Evolutionary conservation across 2,797 vertebrate species (phyloP), one percentile per base, ranked within the genome.

Genomic region (Melanotaenia pygmaea): DNA sequence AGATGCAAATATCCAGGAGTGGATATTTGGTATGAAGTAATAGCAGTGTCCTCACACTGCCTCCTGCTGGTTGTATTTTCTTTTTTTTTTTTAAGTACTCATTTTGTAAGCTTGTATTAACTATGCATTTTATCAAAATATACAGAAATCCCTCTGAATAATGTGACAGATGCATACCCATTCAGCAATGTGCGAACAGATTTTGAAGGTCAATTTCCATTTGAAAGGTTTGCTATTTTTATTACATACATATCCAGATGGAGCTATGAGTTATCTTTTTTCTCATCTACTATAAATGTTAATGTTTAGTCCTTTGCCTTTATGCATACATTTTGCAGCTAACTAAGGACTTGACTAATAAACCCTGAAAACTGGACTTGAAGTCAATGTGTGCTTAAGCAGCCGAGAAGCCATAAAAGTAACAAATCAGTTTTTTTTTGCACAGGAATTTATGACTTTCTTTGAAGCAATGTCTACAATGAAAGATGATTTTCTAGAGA

Each of bases 1-100:
- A 53, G 67, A 77, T 45, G 28, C 9, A 69, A 70, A 67, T 37
- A 63, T 83, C 18, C 67, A 53, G 65, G 75, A 60, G 64, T 58
- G 58, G 66, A 65, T 58, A 22, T 47, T 38, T 40, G 54, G 11
- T 43, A 64, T 56, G 9, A 74, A 64, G 60, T 11, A 24, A 37
- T 70, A 62, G 65, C 51, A 0, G 35, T 26, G 80, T 81, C 28
- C 54, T 67, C 50, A 67, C 69, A 77, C 69, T 67, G 77, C 77
- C 76, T 77, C 81, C 84, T 82, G 40, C 72, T 82, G 85, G 51
- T 77, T 77, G 64, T 74, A 13, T 59, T 53, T 70, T 54, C 6
- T 20, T 26, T 30, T 53, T 56, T 56, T 14, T 67, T 63, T 50
- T 61, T 53, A 61, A 57, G 28, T 11, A n/a, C 12, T 58, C 5